A percentile compares a stretch with the other conserved stretches of the same genome.
Conservation (phyloP, 2,113 vertebrate genomes). For the Orthochromis malagaraziensis region DNA sequence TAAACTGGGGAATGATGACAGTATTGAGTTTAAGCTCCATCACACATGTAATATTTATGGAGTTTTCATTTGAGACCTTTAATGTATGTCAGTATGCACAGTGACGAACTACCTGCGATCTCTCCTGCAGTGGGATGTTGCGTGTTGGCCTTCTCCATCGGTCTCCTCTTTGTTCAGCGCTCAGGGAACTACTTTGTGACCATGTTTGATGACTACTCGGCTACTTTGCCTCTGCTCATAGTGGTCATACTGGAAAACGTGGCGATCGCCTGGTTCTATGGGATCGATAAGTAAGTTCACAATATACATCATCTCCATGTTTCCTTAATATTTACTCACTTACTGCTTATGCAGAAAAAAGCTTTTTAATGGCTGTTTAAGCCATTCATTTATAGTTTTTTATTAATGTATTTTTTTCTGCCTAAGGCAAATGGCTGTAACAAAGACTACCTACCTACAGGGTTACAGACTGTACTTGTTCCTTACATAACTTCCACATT, state of each 20-base stretch:
- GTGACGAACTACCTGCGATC: background rate
- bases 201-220: conserved; percentile 98
- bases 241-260: conserved; percentile 92
- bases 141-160: conserved; percentile 84
- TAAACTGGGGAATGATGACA: background rate
- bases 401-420: background rate
- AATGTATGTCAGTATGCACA: background rate
- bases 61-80: background rate
- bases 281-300: conserved; percentile 85
- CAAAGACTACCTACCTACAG: background rate
- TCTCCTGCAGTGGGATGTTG: conserved; percentile 83
- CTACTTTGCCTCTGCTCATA: conserved; percentile 89
- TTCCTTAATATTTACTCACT: background rate
- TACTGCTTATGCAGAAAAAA: background rate
- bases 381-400: background rate
- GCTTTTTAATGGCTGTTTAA: background rate
- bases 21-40: background rate
- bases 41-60: background rate
- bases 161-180: conserved; percentile 91
- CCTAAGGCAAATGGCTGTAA: background rate
- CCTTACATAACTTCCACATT: background rate
- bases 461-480: background rate
- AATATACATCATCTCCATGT: background rate
- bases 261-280: conserved; percentile 88
- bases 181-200: conserved; percentile 97